Evolutionary conservation across 1,140 invertebrate genomes (phyloP), one percentile per base, ranked within the genome.

Genomic region (Pogonomyrmex californicus): DNA sequence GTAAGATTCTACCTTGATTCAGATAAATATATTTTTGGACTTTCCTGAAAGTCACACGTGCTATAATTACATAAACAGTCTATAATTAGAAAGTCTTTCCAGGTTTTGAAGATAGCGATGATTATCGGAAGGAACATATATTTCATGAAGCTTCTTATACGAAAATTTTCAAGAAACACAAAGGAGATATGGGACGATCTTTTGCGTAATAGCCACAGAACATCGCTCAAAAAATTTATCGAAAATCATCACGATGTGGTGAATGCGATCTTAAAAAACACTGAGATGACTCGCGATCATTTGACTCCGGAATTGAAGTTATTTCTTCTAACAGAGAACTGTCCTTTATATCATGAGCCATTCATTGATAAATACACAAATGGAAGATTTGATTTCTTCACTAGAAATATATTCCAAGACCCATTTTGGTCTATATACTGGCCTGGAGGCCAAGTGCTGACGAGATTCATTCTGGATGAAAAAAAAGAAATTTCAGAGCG

Each of bases 361-460:
- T 70, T 81, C 30, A 23, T 14, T 12, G 87, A 79, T 3, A 89
- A 93, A 4, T 76, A 93, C 38, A 88, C 90, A 0, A 92, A 94
- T 0, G 95, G 96, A 51, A 83, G 87, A 38, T 79, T 91, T 49
- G 94, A 60, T 49, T 77, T 44, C 3, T 73, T 73, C 49, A 47
- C 9, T 9, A 60, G 77, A 77, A 85, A 65, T 54, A 38, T 83
- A 60, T 90, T 94, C 23, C 62, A 54, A 9, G 93, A 96, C 56
- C 96, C 96, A 0, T 96, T 95, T 89, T 96, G 96, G 96, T 96
- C 95, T 0, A 96, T 96, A 90, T 96, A 96, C 86, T 96, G 96
- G 96, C 96, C 96, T 0, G 96, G 96, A 1, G 96, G 96, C 4
- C 96, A 96, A 78, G 96, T 95, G 51, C 92, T 96, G 44, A 92